phyloP scores from a whole-genome alignment of 1,140 invertebrate genomes.

The Metaphire vulgaris region DNA sequence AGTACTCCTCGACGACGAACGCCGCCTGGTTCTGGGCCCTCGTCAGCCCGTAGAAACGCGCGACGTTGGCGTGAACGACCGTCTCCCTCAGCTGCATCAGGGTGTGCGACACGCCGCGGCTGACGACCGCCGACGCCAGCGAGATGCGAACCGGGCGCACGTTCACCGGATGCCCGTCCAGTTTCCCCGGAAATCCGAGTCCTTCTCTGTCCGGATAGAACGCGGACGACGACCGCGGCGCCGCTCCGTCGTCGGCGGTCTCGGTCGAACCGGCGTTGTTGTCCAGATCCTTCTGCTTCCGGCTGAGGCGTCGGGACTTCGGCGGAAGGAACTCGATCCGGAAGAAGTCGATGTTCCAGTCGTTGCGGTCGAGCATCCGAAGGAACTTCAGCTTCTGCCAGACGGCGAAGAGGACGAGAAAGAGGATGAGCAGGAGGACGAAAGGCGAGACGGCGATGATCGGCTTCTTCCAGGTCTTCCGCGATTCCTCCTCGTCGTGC shows the following conservation, averaged over 20 bases:
- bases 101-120: neutral
- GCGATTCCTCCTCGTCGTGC: slow-evolving; percentile 28
- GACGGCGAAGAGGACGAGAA: slow-evolving; percentile 25
- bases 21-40: slow-evolving; percentile 33
- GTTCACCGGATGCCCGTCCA: neutral
- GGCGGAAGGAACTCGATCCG: slow-evolving; percentile 30
- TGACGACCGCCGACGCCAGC: neutral
- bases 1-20: slow-evolving; percentile 36
- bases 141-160: neutral
- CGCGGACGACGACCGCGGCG: neutral
- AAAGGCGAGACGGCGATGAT: slow-evolving; percentile 30
- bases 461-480: slow-evolving; percentile 34
- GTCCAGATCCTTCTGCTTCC: too few relatives aligned
- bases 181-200: neutral
- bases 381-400: slow-evolving; percentile 28
- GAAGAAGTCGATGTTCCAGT: slow-evolving; percentile 40
- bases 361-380: slow-evolving; percentile 36
- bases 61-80: slow-evolving; percentile 32
- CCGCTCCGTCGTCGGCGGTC: neutral
- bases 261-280: neutral
- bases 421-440: slow-evolving; percentile 16
- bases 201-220: neutral
- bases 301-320: neutral
- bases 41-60: slow-evolving; percentile 39
- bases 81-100: slow-evolving; percentile 3